Evolutionary conservation across 2,888 invertebrate genomes (phyloP), one percentile per base, ranked within the genome.

Genomic region (Bombylius major): DNA sequence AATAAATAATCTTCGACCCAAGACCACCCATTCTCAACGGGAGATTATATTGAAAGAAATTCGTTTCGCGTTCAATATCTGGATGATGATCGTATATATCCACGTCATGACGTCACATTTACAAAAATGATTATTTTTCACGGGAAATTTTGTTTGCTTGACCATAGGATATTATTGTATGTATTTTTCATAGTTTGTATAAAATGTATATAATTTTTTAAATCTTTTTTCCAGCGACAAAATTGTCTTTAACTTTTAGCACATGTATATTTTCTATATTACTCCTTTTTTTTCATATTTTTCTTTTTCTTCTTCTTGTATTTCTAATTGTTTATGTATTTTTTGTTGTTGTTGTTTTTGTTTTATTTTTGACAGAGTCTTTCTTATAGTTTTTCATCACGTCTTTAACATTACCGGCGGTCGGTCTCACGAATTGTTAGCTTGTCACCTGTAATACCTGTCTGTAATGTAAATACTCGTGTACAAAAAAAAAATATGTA

Each of bases 11-110:
- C 39, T 4, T 32, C 44, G 14, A n/a, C 33, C 33, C 13, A 39
- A 53, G 57, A 58, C 57, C 57, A 58, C 57, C 57, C 57, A 58
- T 58, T 57, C 55, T 55, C 57, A 53, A 52, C 52, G 46, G 57
- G 49, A 33, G 51, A 53, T 50, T 50, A 53, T 55, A 53, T 53
- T 53, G 52, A 53, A 53, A 56, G 53, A 53, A 56, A 53, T 53
- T 56, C 48, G 50, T 53, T 56, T 48, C 53, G 52, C 53, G 31
- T 52, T 56, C 50, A 47, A 55, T 50, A 55, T 55, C 47, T 46
- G 39, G 46, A 55, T 47, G 55, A 55, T 55, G 50, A 55, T 36
- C 7, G 9, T 36, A 36, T 8, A 8, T 6, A 36, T 13, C 8
- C 51, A 55, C 39, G 47, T 51, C 50, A 56, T 56, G 56, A 56